Evolutionary conservation across 2,888 invertebrate genomes (phyloP).

Genomic region (Cheilosia soror): DNA sequence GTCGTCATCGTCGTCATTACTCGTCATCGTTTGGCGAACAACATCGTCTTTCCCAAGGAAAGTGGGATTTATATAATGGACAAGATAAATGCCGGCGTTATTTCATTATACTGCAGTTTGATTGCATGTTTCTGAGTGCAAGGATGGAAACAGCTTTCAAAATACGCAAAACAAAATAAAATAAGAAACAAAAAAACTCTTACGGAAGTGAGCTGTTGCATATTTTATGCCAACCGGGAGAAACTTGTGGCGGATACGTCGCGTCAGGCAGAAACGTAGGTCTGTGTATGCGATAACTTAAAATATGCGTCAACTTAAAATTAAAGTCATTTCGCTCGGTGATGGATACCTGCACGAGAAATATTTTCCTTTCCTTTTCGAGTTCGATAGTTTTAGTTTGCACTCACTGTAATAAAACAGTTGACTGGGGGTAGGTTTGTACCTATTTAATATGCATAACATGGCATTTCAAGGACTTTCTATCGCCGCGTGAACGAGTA

Average conservation of each 20-base stretch:
- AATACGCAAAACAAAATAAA: background rate
- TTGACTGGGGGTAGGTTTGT: background rate
- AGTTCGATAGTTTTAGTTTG: slow-evolving; percentile 31
- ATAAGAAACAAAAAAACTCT: slow-evolving; percentile 9
- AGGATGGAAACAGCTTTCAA: slow-evolving; percentile 13
- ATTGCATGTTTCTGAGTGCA: slow-evolving; percentile 38
- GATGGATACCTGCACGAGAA: slow-evolving; percentile 33
- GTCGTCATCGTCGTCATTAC: slow-evolving; percentile 28
- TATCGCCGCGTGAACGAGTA: slow-evolving; percentile 36
- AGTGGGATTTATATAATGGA: slow-evolving; percentile 68
- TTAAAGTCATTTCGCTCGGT: slow-evolving; percentile 41
- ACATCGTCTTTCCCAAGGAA: slow-evolving; percentile 25
- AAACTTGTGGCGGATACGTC: slow-evolving; percentile 47
- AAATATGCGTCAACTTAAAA: slow-evolving; percentile 23
- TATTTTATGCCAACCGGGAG: slow-evolving; percentile 50
- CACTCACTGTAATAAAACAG: slow-evolving; percentile 1
- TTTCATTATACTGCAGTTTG: slow-evolving; percentile 69
- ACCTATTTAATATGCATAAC: slow-evolving; percentile 56
- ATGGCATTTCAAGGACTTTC: slow-evolving; percentile 46
- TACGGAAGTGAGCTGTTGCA: slow-evolving; percentile 61
- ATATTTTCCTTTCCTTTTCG: slow-evolving; percentile 10
- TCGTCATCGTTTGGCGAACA: slow-evolving; percentile 48
- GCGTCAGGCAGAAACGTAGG: slow-evolving; percentile 43
- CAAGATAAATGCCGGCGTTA: slow-evolving; percentile 71
- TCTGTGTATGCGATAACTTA: background rate